Percentiles rank a stretch among this genome's conserved stretches.
These are phyloP conservation scores for Tenrec ecaudatus DNA, from an alignment of 2,113 vertebrate species.

Conservation along the genomic window DNA sequence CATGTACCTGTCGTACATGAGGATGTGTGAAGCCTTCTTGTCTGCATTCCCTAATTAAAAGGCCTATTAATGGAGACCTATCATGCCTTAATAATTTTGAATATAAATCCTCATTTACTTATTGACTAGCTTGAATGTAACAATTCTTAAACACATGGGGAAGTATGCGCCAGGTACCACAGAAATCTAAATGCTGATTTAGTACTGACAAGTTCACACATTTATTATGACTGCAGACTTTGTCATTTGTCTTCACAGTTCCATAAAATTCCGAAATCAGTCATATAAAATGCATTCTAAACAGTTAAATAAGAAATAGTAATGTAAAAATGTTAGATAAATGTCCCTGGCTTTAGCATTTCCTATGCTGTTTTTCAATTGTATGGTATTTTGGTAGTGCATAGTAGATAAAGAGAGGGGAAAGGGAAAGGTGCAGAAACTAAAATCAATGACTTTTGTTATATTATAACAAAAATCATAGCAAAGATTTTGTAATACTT, in stretches of 20 bases:
- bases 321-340: background rate
- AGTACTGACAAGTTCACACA: background rate
- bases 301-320: background rate
- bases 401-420: background rate
- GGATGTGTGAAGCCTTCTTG: background rate
- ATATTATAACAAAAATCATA: background rate
- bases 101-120: background rate
- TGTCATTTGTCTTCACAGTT: background rate
- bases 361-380: background rate
- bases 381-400: background rate
- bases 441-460: background rate
- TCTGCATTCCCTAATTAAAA: slow-evolving; percentile 10
- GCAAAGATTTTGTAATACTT: background rate
- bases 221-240: background rate
- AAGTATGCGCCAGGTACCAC: background rate
- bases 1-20: no score
- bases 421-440: background rate
- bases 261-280: background rate
- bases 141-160: background rate
- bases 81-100: background rate
- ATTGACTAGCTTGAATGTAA: background rate
- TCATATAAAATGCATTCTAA: background rate
- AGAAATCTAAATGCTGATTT: slow-evolving; percentile 30
- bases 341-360: background rate
- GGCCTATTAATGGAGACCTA: background rate